Evolutionary conservation across 2,888 invertebrate genomes (phyloP).

Genomic region (Leucozona laternaria): DNA sequence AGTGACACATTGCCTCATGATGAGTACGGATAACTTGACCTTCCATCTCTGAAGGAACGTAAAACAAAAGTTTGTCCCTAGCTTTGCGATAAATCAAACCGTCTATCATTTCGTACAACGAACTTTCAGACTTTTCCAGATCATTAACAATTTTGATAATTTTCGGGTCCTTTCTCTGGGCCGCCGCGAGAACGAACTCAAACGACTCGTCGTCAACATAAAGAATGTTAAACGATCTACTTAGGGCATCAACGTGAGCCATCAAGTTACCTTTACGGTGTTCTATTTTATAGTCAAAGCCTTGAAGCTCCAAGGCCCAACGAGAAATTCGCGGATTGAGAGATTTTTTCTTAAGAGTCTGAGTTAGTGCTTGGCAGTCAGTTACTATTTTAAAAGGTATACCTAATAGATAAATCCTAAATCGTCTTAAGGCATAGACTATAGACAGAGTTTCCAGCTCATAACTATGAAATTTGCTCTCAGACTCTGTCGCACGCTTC

Average conservation of each 20-base stretch:
- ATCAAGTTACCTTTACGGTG: no score
- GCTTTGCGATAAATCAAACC: background rate
- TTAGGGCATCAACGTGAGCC: no score
- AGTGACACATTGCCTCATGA: constrained; percentile 19
- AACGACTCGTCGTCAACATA: constrained; percentile 2
- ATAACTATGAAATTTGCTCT: constrained; percentile 77
- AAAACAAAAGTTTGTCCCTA: constrained; percentile 6
- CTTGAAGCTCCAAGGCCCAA: no score
- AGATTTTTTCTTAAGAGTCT: constrained; percentile 20
- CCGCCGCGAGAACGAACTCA: constrained; percentile 40
- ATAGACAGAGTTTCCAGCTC: constrained; percentile 16
- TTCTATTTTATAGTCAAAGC: no score
- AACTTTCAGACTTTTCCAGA: constrained; percentile 47
- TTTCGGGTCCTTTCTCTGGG: constrained; percentile 61
- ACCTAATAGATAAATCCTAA: background rate
- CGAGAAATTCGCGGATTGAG: constrained; percentile 68
- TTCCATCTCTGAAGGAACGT: constrained; percentile 35
- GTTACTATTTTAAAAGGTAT: constrained; percentile 17
- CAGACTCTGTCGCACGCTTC: constrained; percentile 74
- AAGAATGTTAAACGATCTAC: no score
- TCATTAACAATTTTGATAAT: constrained; percentile 66
- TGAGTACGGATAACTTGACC: constrained; percentile 12
- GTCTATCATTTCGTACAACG: background rate
- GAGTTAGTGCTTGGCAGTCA: constrained; percentile 17
- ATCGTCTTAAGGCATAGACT: constrained; percentile 28